Percentiles rank a stretch among this genome's conserved stretches.
Evolutionary conservation across 2,113 vertebrate genomes (phyloP).

Genomic region (Turnix velox): DNA sequence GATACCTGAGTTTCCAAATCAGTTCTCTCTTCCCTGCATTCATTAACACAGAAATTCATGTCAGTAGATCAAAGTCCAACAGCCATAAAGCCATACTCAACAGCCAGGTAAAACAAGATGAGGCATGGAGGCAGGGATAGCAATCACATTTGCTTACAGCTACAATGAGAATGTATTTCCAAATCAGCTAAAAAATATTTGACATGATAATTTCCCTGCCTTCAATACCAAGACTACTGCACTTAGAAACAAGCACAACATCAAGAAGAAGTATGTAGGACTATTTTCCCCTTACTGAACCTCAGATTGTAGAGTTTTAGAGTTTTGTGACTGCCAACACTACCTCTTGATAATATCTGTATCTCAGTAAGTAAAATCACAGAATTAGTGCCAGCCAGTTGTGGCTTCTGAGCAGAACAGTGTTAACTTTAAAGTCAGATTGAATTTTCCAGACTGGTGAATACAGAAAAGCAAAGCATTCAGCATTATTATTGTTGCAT

Average conservation of each 20-base stretch:
- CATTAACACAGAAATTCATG: neutral
- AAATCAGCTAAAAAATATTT: neutral
- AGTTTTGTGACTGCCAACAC: neutral
- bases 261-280: neutral
- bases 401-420: neutral
- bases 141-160: neutral
- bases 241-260: neutral
- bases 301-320: neutral
- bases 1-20: neutral
- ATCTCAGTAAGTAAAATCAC: neutral
- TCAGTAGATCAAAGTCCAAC: neutral
- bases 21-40: neutral
- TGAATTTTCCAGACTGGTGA: slow-evolving; percentile 36
- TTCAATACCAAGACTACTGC: neutral
- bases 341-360: neutral
- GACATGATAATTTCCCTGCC: neutral
- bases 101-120: neutral
- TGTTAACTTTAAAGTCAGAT: slow-evolving; percentile 18
- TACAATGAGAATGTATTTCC: neutral
- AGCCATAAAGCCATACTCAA: neutral
- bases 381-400: neutral
- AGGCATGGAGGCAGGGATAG: neutral
- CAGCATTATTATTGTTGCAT: neutral
- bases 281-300: neutral
- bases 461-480: neutral